Base-by-base conservation (phyloP, 2,888 invertebrate species). In the Pecten maximus region DNA sequence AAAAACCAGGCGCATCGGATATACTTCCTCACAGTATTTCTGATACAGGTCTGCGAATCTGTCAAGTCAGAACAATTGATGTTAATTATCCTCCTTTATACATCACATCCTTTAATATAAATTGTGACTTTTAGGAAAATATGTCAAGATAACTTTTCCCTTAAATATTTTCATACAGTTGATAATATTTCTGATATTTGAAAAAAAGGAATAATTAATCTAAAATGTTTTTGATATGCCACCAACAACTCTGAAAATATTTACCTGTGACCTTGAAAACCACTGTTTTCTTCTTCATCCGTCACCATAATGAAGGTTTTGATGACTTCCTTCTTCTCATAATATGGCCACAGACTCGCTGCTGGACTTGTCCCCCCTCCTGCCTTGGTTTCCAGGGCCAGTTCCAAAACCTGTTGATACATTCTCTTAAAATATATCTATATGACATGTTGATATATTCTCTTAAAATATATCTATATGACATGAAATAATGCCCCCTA, bases 261-360 rank as follows among this genome's bases (percentile, higher is more conserved):
- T 87, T 90, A 94, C 93, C 91, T 92, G 90, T 92, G 92, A 40
- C 87, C 89, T 23, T 95, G 35, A 60, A 28, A 92, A 12, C 74
- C 88, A 1, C 93, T 93, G 92, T 96, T 96, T 92, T 96, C 96
- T 92, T 97, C 96, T 90, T 97, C 97, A 92, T 97, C 97, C 19
- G 97, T 97, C n/a, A 96, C 96, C 88, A 97, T 94, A 88, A 97
- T 96, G 93, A 97, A 96, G 39, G 97, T 97, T 91, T 96, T 96
- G 3, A 96, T 95, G 0, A 95, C 93, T 91, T 96, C 95, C 89
- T 96, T 96, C 40, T 93, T 93, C 87, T 95, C 92, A 89, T 96
- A 97, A 92, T 95, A 97, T 15, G 96, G 96, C 90, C 94, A 95
- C 48, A 97, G 94, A 90, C 96, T 96, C 87, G 96, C 96, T 6